Evolutionary conservation across 2,797 vertebrate species (phyloP).

Genomic region (Pangasius sanitwongsei): DNA sequence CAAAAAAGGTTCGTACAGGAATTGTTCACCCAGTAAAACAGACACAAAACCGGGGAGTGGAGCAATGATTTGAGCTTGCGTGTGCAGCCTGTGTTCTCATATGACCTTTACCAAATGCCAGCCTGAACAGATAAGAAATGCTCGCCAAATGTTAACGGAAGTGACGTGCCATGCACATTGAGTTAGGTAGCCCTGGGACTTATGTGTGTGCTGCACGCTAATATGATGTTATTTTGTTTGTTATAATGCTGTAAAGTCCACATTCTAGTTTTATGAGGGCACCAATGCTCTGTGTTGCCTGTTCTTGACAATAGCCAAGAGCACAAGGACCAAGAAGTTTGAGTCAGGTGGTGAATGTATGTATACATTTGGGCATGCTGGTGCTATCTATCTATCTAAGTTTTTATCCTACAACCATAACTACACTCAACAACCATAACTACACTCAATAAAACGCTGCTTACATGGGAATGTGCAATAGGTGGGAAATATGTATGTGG

Average conservation of each 20-base stretch:
- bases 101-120: constrained; percentile 63
- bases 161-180: constrained; percentile 44
- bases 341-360: neutral
- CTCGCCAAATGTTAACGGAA: constrained; percentile 56
- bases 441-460: no score
- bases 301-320: neutral
- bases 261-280: constrained; percentile 17
- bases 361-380: no score
- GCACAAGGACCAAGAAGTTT: neutral
- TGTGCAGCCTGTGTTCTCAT: constrained; percentile 49
- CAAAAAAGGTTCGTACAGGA: neutral
- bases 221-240: constrained; percentile 30
- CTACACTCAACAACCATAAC: no score
- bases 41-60: constrained; percentile 40
- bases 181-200: constrained; percentile 18
- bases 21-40: neutral
- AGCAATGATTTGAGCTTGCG: constrained; percentile 19
- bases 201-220: constrained; percentile 28
- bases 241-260: constrained; percentile 16
- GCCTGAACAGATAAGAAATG: constrained; percentile 54
- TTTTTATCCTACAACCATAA: no score
- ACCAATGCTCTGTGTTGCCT: constrained; percentile 16
- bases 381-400: no score
- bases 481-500: no score
- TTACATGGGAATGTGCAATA: no score